Conservation (phyloP, 2,113 vertebrate species). For the Leptodactylus fuscus region DNA sequence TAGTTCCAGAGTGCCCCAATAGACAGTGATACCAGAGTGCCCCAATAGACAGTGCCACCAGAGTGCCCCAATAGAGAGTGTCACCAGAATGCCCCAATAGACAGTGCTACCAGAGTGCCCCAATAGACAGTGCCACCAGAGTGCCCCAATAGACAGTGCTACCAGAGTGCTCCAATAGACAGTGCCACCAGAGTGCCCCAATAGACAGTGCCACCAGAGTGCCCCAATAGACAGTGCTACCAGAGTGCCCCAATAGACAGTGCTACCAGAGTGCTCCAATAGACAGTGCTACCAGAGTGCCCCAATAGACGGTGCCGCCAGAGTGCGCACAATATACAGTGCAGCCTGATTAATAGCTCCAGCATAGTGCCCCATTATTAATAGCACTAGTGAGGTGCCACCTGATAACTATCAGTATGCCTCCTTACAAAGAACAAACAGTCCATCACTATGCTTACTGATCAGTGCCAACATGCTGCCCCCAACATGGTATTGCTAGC, state of each 20-base stretch:
- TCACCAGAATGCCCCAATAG: neutral
- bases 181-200: neutral
- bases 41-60: neutral
- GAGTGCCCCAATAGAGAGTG: neutral
- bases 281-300: neutral
- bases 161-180: neutral
- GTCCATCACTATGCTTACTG: too few species aligned
- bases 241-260: neutral
- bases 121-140: neutral
- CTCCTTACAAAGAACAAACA: too few species aligned
- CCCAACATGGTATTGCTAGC: too few species aligned
- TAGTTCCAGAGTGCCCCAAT: neutral
- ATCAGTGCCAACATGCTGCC: too few species aligned
- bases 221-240: neutral
- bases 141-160: neutral
- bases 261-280: neutral
- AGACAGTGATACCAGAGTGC: neutral
- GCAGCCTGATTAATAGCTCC: too few species aligned
- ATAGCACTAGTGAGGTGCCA: neutral
- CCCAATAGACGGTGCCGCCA: neutral
- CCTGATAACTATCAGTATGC: rapidly evolving
- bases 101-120: neutral
- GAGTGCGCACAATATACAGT: neutral
- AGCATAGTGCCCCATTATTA: neutral
- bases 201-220: neutral